Percentiles rank a stretch among this genome's conserved stretches.
Conservation (phyloP, 2,888 invertebrate genomes). For the Chrysina gloriosa region DNA sequence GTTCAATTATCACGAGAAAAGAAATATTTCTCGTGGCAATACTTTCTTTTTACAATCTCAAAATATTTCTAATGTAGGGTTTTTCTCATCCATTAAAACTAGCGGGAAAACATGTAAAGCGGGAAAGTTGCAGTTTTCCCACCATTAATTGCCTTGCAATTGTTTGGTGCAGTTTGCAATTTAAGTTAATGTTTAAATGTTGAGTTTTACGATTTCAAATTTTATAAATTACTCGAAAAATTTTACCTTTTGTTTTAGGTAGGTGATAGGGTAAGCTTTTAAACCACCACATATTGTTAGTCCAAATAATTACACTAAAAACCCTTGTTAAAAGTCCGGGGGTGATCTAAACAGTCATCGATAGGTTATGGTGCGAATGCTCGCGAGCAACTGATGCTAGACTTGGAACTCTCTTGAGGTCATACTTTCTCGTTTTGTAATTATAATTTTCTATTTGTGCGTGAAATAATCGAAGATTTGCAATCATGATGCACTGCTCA, state of each 20-base stretch:
- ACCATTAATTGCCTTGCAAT: neutral
- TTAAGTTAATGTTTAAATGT: conserved; percentile 2
- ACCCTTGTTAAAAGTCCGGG: neutral
- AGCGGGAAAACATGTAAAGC: neutral
- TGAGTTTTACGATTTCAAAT: conserved; percentile 3
- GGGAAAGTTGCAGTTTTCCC: neutral
- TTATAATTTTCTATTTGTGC: conserved; percentile 8
- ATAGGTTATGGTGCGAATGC: conserved; percentile 48
- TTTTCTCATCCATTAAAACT: neutral
- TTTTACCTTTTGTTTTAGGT: conserved; percentile 54
- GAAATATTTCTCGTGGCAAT: too few species aligned
- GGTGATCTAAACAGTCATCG: conserved; percentile 11
- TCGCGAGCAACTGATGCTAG: neutral
- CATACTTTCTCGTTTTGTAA: conserved; percentile 30
- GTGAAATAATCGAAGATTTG: conserved; percentile 1
- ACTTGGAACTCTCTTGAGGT: conserved; percentile 1
- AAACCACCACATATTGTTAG: conserved; percentile 51
- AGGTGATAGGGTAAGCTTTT: conserved; percentile 50
- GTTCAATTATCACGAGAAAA: too few species aligned
- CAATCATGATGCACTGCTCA: neutral
- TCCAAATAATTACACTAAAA: conserved; percentile 41
- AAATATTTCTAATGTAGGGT: neutral
- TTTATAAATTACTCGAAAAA: conserved; percentile 1
- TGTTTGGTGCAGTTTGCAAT: neutral
- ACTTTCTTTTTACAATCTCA: too few species aligned